phyloP scores from a whole-genome alignment of 2,888 invertebrate genomes.

The Ectropis crepuscularia region DNA sequence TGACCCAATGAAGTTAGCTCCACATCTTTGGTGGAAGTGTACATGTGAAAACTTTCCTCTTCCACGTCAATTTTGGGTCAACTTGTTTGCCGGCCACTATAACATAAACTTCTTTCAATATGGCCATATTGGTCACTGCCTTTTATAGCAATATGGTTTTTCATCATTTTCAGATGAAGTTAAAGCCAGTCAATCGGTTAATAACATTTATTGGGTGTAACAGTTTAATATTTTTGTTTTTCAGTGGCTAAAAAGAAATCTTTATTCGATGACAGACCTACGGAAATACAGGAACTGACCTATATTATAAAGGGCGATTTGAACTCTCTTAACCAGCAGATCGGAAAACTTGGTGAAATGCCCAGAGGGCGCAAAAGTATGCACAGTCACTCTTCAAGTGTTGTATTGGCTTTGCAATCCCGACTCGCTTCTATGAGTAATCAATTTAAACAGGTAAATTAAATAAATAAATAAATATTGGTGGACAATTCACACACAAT shows the following conservation, averaged over 20 bases:
- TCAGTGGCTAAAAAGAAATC: constrained; percentile 99
- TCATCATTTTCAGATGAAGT: no score
- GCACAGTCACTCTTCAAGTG: constrained; percentile 96
- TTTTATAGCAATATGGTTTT: no score
- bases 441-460: constrained; percentile 93
- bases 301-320: constrained; percentile 99
- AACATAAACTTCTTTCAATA: no score
- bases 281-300: constrained; percentile 98
- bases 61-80: no score
- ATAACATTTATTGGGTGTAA: constrained; percentile 10
- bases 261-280: constrained; percentile 97
- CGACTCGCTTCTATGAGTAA: constrained; percentile 98
- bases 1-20: no score
- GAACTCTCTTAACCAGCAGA: constrained; percentile 97
- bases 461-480: no score
- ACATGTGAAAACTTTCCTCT: no score
- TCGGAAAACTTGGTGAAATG: constrained; percentile 94
- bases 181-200: not conserved
- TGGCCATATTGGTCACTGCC: no score
- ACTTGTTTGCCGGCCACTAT: no score
- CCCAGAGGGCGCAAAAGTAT: constrained; percentile 92
- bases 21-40: no score
- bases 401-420: constrained; percentile 96
- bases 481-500: no score
- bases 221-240: constrained; percentile 1